phyloP scores from a whole-genome alignment of 2,797 vertebrate genomes.

The Ctenopoma kingsleyae region DNA sequence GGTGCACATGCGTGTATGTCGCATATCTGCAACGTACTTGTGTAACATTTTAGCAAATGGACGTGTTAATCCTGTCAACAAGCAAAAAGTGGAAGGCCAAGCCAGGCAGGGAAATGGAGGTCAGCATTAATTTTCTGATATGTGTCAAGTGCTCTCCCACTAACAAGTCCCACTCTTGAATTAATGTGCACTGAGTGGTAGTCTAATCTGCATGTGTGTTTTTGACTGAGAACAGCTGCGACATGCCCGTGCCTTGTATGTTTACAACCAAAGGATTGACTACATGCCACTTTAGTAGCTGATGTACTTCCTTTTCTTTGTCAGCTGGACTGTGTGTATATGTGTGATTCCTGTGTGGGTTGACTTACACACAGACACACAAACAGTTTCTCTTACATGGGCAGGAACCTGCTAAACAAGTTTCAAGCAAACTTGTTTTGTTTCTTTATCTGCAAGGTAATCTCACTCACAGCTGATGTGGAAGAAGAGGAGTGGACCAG shows the following conservation, averaged over 20 bases:
- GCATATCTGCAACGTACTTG: background rate
- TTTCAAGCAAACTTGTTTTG: slow-evolving; percentile 63
- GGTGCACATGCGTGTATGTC: background rate
- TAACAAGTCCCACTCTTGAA: slow-evolving; percentile 46
- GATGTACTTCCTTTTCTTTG: slow-evolving; percentile 27
- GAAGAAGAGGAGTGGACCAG: slow-evolving; percentile 47
- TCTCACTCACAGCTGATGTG: slow-evolving; percentile 57
- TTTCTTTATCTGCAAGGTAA: slow-evolving; percentile 57
- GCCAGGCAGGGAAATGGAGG: slow-evolving; percentile 15
- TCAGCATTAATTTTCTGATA: slow-evolving; percentile 29
- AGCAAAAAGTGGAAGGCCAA: slow-evolving; percentile 20
- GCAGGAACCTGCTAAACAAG: slow-evolving; percentile 80
- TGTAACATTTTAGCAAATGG: slow-evolving; percentile 8
- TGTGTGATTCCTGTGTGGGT: slow-evolving; percentile 45
- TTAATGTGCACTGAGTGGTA: slow-evolving; percentile 34
- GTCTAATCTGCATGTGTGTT: slow-evolving; percentile 32
- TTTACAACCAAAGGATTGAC: slow-evolving; percentile 44
- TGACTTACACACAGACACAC: slow-evolving; percentile 44
- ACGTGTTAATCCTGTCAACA: slow-evolving; percentile 12
- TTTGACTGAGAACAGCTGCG: slow-evolving; percentile 35
- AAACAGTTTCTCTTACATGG: slow-evolving; percentile 33
- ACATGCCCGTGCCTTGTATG: slow-evolving; percentile 29
- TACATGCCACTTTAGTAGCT: slow-evolving; percentile 33
- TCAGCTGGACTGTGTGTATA: slow-evolving; percentile 1
- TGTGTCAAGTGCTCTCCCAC: slow-evolving; percentile 36